Conservation (phyloP, 2,113 vertebrate species). For the Cariama cristata region DNA sequence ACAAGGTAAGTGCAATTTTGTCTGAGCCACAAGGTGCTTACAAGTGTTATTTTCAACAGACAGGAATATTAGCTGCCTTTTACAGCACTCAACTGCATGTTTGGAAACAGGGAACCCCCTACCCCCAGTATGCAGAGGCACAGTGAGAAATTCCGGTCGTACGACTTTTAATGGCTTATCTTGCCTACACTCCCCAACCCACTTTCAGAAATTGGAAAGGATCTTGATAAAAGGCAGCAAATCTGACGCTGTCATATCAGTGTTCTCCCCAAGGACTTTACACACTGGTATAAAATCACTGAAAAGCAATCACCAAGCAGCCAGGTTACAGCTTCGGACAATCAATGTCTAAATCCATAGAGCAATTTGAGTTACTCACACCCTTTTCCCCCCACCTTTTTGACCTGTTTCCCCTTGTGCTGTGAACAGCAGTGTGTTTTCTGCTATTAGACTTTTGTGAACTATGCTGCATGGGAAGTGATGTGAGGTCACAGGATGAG, state of each 20-base stretch:
- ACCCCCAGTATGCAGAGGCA: not conserved
- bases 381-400: not conserved
- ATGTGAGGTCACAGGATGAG: slow-evolving; percentile 32
- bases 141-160: not conserved
- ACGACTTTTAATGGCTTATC: not conserved
- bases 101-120: not conserved
- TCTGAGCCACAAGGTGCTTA: not conserved
- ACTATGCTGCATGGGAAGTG: not conserved
- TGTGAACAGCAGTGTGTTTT: slow-evolving; percentile 28
- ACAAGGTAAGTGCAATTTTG: slow-evolving; percentile 45
- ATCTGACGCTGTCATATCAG: not conserved
- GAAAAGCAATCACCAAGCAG: slow-evolving; percentile 40
- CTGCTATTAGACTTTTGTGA: slow-evolving; percentile 21
- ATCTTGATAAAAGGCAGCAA: not conserved
- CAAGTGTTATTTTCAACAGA: slow-evolving; percentile 24
- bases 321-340: slow-evolving; percentile 28
- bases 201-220: not conserved
- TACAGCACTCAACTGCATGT: not conserved
- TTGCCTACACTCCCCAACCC: not conserved
- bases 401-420: slow-evolving; percentile 17
- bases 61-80: slow-evolving; percentile 1
- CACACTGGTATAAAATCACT: slow-evolving; percentile 41
- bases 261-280: not conserved
- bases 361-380: slow-evolving; percentile 31
- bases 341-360: slow-evolving; percentile 10